A percentile compares a stretch with the other conserved stretches of the same genome.
Conservation (phyloP, 2,797 vertebrate species). For the Cygnus olor region DNA sequence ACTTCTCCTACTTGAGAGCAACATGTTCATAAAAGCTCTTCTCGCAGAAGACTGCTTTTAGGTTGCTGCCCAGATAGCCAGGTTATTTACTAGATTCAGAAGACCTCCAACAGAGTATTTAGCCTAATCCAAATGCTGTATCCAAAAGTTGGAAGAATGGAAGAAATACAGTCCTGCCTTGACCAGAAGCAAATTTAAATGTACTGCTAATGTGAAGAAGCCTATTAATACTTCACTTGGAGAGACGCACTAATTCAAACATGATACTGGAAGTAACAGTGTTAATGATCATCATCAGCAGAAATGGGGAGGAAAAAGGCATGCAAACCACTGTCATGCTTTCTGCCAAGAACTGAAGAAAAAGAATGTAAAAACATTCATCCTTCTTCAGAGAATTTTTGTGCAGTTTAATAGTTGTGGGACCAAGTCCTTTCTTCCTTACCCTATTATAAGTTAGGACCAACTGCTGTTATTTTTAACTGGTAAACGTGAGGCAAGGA, state of each 20-base stretch:
- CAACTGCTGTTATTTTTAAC: neutral
- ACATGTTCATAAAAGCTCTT: neutral
- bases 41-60: neutral
- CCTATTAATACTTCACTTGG: neutral
- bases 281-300: neutral
- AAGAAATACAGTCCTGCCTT: neutral
- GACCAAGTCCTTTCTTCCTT: neutral
- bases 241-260: neutral
- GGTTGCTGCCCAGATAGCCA: neutral
- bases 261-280: neutral
- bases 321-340: neutral
- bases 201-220: neutral
- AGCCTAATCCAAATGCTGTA: neutral
- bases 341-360: neutral
- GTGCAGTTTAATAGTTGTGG: neutral
- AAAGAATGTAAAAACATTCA: neutral
- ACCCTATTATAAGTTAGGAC: neutral
- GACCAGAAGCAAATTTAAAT: neutral
- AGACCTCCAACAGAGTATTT: neutral
- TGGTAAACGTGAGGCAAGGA: neutral
- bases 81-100: neutral
- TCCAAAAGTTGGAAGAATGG: neutral
- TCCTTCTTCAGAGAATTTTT: neutral
- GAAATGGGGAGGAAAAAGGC: neutral
- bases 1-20: neutral